These are phyloP conservation scores for Oreortyx pictus DNA, from an alignment of 2,797 vertebrate genomes.

Conservation along the genomic window DNA sequence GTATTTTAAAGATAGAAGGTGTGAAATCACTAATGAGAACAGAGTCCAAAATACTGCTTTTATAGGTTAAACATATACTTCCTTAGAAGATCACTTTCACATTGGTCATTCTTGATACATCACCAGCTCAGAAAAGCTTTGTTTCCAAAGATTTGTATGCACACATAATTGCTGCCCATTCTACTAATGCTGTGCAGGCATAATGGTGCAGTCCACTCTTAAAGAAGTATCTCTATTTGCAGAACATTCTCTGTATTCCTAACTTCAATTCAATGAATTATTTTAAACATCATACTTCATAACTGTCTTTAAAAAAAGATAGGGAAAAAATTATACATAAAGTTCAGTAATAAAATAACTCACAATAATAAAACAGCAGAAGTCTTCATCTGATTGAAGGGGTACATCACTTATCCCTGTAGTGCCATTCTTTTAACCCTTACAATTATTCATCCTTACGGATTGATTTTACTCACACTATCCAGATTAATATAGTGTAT, in stretches of 20 bases:
- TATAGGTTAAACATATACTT: not conserved
- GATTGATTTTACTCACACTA: not conserved
- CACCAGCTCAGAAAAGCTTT: not conserved
- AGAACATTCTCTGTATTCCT: slow-evolving; percentile 14
- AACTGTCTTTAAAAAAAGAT: not conserved
- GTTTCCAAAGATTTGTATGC: not conserved
- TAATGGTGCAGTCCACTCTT: not conserved
- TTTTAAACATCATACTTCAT: slow-evolving; percentile 54
- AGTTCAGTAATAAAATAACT: slow-evolving; percentile 11
- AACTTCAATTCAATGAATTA: slow-evolving; percentile 51
- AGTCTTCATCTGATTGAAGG: not conserved
- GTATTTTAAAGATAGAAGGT: not conserved
- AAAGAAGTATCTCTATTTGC: slow-evolving; percentile 26
- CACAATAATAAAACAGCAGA: slow-evolving; percentile 11
- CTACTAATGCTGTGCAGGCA: not conserved
- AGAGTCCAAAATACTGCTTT: not conserved
- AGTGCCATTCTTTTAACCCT: not conserved
- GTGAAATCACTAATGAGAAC: not conserved
- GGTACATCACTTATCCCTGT: not conserved
- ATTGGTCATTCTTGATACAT: not conserved
- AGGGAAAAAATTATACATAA: slow-evolving; percentile 34
- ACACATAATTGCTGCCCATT: not conserved
- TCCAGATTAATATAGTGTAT: not conserved
- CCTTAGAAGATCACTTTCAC: not conserved
- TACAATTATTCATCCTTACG: not conserved